Evolutionary conservation across 1,140 invertebrate genomes (phyloP).

Genomic region (Tetragonula clypearis): DNA sequence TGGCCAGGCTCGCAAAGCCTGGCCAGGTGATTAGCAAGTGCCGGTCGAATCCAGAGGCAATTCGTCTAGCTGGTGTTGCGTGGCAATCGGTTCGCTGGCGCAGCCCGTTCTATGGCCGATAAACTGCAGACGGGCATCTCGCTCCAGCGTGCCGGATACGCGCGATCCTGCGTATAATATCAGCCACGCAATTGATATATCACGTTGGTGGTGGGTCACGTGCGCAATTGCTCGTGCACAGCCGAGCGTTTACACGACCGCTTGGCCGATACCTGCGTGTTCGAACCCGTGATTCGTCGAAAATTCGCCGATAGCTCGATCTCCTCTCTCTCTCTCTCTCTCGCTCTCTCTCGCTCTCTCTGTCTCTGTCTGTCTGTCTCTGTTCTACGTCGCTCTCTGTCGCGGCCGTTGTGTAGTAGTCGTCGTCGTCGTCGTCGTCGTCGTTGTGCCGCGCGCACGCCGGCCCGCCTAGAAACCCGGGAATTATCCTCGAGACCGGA

Average conservation of each 20-base stretch:
- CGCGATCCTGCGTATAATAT: conserved; percentile 39
- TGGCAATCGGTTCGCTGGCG: not conserved
- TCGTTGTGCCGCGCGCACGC: not conserved
- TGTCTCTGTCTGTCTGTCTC: not conserved
- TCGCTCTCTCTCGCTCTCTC: not conserved
- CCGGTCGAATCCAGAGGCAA: not conserved
- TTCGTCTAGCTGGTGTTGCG: not conserved
- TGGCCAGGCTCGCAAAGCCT: not conserved
- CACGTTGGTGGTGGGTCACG: conserved; percentile 19
- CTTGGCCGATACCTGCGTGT: conserved; percentile 12
- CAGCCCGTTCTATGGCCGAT: conserved; percentile 13
- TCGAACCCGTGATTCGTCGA: conserved; percentile 31
- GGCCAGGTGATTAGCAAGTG: not conserved
- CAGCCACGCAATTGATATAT: conserved; percentile 48
- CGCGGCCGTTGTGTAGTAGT: not conserved
- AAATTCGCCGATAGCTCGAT: conserved; percentile 29
- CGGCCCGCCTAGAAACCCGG: not conserved
- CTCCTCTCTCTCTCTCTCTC: not conserved
- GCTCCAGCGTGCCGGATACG: conserved; percentile 6
- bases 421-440: not conserved
- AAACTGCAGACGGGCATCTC: conserved; percentile 25
- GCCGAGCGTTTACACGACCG: conserved; percentile 34
- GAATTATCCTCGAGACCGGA: conserved; percentile 67
- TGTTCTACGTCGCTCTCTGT: not conserved
- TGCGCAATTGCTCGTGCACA: conserved; percentile 41